Evolutionary conservation across 2,888 invertebrate genomes (phyloP), one percentile per base, ranked within the genome.

Genomic region (Schizaphis graminum): DNA sequence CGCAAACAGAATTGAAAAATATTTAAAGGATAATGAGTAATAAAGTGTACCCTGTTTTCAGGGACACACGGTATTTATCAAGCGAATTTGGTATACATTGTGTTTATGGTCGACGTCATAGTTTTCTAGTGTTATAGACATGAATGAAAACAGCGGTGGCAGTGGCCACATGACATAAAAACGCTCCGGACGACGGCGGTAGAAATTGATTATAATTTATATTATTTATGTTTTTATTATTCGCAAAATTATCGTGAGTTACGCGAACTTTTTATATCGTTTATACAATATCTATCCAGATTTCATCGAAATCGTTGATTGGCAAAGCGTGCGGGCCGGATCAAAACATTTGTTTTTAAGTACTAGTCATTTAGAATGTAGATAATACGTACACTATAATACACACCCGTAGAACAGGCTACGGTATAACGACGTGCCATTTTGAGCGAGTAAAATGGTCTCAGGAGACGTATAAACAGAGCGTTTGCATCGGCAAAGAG

Each of bases 391-490:
- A 47, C 44, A 47, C 44, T 47, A 47, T n/a, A n/a, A n/a, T 35
- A 77, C 21, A 77, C 35, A 3, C 35, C 8, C 77, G 21, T 35
- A 24, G 35, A 35, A 77, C 35, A 35, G 24, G 11, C 35, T 85
- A 85, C 41, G 35, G 24, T 26, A 28, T 85, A 44, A 89, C 35
- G 89, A 41, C 56, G 89, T 56, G 89, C 56, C 41, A 35, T 53
- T 89, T 41, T 4, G 24, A 89, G 89, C 26, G 11, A 41, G 56
- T 41, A 56, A 89, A 89, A 89, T 56, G 41, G 56, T 89, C 89
- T 89, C 89, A 7, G 41, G 89, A 89, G 89, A 89, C 53, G 89
- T 4, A 56, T 89, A 89, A 56, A 89, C 53, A 56, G 44, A 85
- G 21, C 77, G 35, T 77, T 85, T 85, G 44, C 44, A 11, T 85